These are phyloP conservation scores for Cryptotermes secundus DNA, from an alignment of 1,140 invertebrate genomes.

Conservation along the genomic window DNA sequence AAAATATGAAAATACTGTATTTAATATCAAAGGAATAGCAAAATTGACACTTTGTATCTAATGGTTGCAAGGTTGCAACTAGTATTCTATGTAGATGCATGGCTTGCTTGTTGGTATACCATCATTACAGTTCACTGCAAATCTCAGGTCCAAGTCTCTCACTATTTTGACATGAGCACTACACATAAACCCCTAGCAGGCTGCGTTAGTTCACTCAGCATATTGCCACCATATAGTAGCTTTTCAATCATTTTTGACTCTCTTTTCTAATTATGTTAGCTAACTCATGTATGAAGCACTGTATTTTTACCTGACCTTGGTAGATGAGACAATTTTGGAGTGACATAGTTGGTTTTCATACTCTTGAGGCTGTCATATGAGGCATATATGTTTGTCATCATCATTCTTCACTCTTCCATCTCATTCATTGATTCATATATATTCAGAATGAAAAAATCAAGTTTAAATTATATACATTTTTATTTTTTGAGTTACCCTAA, in stretches of 20 bases:
- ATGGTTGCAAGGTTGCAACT: neutral
- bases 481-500: too few relatives aligned
- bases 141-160: neutral
- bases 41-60: neutral
- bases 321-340: too few relatives aligned
- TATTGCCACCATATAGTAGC: neutral
- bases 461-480: too few relatives aligned
- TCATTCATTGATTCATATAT: too few relatives aligned
- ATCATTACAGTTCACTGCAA: neutral
- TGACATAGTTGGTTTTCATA: too few relatives aligned
- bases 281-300: neutral
- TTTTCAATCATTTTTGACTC: neutral
- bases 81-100: neutral
- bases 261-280: neutral
- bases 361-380: too few relatives aligned
- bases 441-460: too few relatives aligned
- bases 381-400: too few relatives aligned
- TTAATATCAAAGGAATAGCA: conserved; percentile 11
- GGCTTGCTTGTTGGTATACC: neutral
- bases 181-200: neutral
- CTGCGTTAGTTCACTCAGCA: neutral
- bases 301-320: too few relatives aligned
- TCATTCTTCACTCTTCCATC: too few relatives aligned
- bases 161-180: neutral
- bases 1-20: neutral